These are phyloP conservation scores for Drosophila truncata DNA, from an alignment of 1,140 invertebrate species.

Conservation along the genomic window DNA sequence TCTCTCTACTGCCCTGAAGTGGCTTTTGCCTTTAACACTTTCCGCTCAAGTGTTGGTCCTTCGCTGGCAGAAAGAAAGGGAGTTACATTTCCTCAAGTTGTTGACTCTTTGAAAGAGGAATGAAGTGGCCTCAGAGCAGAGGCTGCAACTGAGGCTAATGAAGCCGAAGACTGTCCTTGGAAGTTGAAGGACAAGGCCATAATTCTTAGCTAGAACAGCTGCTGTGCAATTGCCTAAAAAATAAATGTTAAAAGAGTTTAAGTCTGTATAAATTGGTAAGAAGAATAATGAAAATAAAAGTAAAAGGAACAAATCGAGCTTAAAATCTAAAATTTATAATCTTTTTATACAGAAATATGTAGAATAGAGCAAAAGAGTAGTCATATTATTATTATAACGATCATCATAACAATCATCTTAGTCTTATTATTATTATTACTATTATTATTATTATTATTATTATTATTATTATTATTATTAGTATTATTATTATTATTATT, in stretches of 20 bases:
- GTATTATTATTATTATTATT: no score
- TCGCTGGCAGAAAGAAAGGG: constrained; percentile 23
- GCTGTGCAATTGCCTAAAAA: background rate
- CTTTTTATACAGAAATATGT: no score
- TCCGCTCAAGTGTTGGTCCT: constrained; percentile 45
- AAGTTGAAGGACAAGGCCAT: constrained; percentile 10
- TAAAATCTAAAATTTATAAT: background rate
- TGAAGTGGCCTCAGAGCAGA: constrained; percentile 6
- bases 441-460: no score
- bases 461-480: no score
- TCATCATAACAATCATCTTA: no score
- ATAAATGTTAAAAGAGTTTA: background rate
- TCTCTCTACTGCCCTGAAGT: constrained; percentile 24
- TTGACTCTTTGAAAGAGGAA: constrained; percentile 21
- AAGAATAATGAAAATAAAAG: background rate
- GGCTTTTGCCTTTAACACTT: constrained; percentile 57
- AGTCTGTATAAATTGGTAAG: background rate
- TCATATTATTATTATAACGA: background rate
- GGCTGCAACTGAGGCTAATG: constrained; percentile 15
- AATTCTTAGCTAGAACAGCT: background rate
- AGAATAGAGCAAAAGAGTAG: no score
- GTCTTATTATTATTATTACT: no score
- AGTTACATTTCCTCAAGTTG: constrained; percentile 55
- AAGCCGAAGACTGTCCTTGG: constrained; percentile 1
- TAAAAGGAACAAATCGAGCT: background rate